Evolutionary conservation across 2,888 invertebrate species (phyloP).

Genomic region (Ryuthela nishihirai): DNA sequence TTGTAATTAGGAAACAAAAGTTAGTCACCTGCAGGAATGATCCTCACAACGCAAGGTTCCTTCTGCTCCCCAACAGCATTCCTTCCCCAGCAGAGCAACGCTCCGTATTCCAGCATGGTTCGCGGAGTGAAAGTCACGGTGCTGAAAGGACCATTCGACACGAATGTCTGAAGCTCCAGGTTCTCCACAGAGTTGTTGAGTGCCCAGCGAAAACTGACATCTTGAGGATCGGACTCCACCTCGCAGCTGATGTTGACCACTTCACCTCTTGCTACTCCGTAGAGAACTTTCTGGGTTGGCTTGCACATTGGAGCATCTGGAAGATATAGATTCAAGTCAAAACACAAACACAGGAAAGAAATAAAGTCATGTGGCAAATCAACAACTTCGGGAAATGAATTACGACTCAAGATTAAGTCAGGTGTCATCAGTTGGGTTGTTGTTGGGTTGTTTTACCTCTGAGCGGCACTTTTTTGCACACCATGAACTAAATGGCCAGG

Average conservation of each 20-base stretch:
- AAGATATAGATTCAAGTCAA: not conserved
- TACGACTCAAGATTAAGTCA: too few species aligned
- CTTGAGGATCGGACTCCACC: constrained; percentile 87
- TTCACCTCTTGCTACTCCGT: constrained; percentile 84
- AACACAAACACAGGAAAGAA: not conserved
- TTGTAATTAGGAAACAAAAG: too few species aligned
- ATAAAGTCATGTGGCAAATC: not conserved
- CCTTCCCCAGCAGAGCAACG: constrained; percentile 73
- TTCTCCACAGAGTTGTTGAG: constrained; percentile 35
- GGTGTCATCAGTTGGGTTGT: too few species aligned
- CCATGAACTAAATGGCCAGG: too few species aligned
- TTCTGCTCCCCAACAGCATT: constrained; percentile 79
- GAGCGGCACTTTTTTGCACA: too few species aligned
- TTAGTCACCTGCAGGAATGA: constrained; percentile 62
- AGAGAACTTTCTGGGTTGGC: constrained; percentile 48
- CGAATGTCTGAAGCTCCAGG: constrained; percentile 45
- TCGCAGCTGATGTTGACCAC: constrained; percentile 80
- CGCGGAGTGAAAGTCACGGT: constrained; percentile 81
- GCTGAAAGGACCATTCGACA: constrained; percentile 69
- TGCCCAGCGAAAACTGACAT: constrained; percentile 48
- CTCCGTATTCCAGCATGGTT: constrained; percentile 86
- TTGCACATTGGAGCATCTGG: constrained; percentile 44
- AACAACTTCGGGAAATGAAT: too few species aligned
- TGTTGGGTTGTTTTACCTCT: too few species aligned
- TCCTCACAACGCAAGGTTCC: constrained; percentile 83